These are phyloP conservation scores for Poeciliopsis occidentalis DNA, from an alignment of 2,113 vertebrate genomes.

Conservation along the genomic window DNA sequence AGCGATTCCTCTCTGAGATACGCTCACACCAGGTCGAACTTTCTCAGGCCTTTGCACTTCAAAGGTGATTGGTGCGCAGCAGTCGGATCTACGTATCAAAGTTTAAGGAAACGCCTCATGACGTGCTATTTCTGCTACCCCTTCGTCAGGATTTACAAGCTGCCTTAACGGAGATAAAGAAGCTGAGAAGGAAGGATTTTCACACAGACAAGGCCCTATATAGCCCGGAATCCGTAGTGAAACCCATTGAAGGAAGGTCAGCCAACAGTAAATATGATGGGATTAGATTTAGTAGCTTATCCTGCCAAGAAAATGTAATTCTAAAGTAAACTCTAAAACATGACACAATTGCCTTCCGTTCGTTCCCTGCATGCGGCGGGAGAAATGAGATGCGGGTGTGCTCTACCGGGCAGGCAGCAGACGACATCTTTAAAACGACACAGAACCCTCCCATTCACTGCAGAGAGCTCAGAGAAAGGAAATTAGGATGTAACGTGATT, in stretches of 20 bases:
- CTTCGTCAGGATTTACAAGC: slow-evolving; percentile 27
- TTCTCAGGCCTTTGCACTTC: slow-evolving; percentile 5
- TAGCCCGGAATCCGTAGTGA: slow-evolving; percentile 16
- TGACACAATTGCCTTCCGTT: slow-evolving; percentile 32
- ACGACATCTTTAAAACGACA: slow-evolving; percentile 48
- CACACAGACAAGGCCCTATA: slow-evolving; percentile 15
- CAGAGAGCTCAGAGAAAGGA: slow-evolving; percentile 42
- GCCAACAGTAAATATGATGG: slow-evolving; percentile 30
- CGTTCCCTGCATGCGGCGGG: neutral
- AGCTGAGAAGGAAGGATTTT: slow-evolving; percentile 6
- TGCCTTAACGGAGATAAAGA: slow-evolving; percentile 15
- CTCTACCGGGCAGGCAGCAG: slow-evolving; percentile 11
- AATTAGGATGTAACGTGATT: slow-evolving; percentile 62
- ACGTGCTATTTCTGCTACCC: slow-evolving; percentile 8
- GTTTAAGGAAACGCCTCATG: neutral
- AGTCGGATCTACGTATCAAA: slow-evolving; percentile 1
- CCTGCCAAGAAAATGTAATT: slow-evolving; percentile 50
- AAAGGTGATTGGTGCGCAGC: slow-evolving; percentile 7
- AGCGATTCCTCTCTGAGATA: slow-evolving; percentile 1
- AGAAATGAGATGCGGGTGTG: slow-evolving; percentile 17
- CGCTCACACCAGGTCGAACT: slow-evolving; percentile 4
- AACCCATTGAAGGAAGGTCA: slow-evolving; percentile 42
- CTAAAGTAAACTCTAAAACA: slow-evolving; percentile 40
- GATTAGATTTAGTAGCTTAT: slow-evolving; percentile 48
- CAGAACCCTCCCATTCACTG: slow-evolving; percentile 37